Percentiles rank a stretch among this genome's conserved stretches.
Conservation (phyloP, 1,140 invertebrate species). For the Caenorhabditis latens region DNA sequence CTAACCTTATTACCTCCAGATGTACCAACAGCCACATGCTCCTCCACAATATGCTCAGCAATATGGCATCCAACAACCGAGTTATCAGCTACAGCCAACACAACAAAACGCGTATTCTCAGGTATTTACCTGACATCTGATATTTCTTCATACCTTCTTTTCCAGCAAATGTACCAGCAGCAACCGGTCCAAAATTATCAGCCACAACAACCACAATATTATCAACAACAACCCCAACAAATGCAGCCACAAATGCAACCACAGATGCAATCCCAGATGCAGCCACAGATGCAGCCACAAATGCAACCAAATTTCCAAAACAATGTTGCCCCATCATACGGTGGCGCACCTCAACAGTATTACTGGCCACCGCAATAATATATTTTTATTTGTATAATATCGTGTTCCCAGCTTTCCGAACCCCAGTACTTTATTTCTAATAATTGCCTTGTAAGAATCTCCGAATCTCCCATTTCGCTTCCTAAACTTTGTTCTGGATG, state of each 20-base stretch:
- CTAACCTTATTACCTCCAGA: background rate
- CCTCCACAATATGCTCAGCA: constrained; percentile 29
- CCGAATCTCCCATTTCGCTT: too few relatives aligned
- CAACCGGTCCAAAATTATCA: background rate
- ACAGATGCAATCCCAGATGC: background rate
- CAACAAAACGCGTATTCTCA: background rate
- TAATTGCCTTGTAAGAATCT: too few relatives aligned
- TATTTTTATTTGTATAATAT: background rate
- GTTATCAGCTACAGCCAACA: background rate
- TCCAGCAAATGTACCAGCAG: constrained; percentile 10
- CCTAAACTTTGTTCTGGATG: too few relatives aligned
- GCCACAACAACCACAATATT: background rate
- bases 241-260: background rate
- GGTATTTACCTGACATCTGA: too few relatives aligned
- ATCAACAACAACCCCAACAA: background rate
- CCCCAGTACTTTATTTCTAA: too few relatives aligned
- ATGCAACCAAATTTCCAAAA: background rate
- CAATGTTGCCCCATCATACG: background rate
- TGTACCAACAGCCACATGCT: background rate
- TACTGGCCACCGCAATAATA: constrained; percentile 4
- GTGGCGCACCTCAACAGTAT: background rate
- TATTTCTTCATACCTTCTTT: too few relatives aligned
- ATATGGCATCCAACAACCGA: constrained; percentile 8
- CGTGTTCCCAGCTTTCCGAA: background rate
- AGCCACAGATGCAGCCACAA: background rate